Evolutionary conservation across 1,140 invertebrate genomes (phyloP), one percentile per base, ranked within the genome.

Genomic region (Hirudo medicinalis): DNA sequence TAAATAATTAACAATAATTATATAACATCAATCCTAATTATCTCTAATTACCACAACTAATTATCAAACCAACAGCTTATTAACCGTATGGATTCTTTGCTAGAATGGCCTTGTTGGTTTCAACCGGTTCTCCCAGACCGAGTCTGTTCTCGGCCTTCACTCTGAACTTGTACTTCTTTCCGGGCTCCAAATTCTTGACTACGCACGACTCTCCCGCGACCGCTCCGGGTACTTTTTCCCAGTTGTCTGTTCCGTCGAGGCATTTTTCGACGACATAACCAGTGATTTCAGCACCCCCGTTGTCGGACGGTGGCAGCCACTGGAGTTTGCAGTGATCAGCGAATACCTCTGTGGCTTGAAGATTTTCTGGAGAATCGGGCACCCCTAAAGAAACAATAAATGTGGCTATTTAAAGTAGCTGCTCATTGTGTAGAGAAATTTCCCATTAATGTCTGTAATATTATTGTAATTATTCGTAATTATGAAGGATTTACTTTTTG

Each of bases 61-160:
- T 27, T n/a, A 29, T 49, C 0, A 49, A 49, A 25, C 53, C 2
- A 36, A 36, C 32, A 36, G 32, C 32, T 36, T 36, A 4, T 89
- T 89, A 84, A 97, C 93, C 92, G 83, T 94, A 98, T 75, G 93
- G 94, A 83, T 92, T 92, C 82, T 97, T 97, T 1, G 93, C 93
- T 32, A 91, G 83, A 13, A 93, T 88, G 19, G 92, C 88, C 80
- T 89, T 91, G 73, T 91, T 91, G 0, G 93, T 80, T 78, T 94
- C 91, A 29, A 97, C 81, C 27, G 94, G 91, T 76, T 97, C 92
- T 15, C 94, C 94, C 15, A 92, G 86, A 57, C 96, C 96, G 79
- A 96, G 96, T 74, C 95, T 89, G 79, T 97, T 98, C 82, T 98
- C 94, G 55, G 96, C 95, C 69, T 90, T 88, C 29, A 99, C 91